Conservation (phyloP, 2,113 vertebrate species). For the Catharus minimus region DNA sequence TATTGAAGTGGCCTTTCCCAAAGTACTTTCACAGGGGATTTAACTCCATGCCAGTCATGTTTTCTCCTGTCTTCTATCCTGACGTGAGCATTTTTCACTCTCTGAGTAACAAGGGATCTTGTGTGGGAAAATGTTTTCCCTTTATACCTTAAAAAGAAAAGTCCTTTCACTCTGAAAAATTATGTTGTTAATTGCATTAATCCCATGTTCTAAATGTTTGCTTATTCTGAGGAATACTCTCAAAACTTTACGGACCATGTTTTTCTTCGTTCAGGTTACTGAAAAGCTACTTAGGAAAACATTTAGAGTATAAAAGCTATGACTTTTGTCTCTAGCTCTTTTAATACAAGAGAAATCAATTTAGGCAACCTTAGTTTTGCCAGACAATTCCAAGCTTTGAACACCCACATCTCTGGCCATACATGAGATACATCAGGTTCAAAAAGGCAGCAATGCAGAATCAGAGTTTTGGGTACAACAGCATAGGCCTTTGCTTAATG, state of each 20-base stretch:
- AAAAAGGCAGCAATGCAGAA: neutral
- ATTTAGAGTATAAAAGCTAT: neutral
- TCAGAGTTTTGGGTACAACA: neutral
- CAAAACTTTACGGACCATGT: neutral
- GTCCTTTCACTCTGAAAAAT: neutral
- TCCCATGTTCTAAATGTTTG: neutral
- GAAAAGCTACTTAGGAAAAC: neutral
- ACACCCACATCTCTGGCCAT: neutral
- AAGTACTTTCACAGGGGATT: neutral
- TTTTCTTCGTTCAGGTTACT: neutral
- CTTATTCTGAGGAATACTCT: neutral
- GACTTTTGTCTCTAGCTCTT: neutral
- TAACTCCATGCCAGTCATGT: slow-evolving; percentile 2
- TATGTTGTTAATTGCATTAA: neutral
- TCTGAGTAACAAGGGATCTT: neutral
- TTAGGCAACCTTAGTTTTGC: neutral
- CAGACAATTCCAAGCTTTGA: neutral
- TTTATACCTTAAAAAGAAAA: slow-evolving; percentile 11
- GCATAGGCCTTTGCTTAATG: neutral
- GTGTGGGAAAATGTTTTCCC: neutral
- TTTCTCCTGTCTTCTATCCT: neutral
- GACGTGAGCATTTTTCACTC: neutral
- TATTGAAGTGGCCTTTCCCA: slow-evolving; percentile 31
- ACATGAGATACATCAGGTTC: neutral
- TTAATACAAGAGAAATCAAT: neutral